A percentile compares a stretch with the other conserved stretches of the same genome.
Evolutionary conservation across 2,888 invertebrate genomes (phyloP).

Genomic region (Macrophya alboannulata): DNA sequence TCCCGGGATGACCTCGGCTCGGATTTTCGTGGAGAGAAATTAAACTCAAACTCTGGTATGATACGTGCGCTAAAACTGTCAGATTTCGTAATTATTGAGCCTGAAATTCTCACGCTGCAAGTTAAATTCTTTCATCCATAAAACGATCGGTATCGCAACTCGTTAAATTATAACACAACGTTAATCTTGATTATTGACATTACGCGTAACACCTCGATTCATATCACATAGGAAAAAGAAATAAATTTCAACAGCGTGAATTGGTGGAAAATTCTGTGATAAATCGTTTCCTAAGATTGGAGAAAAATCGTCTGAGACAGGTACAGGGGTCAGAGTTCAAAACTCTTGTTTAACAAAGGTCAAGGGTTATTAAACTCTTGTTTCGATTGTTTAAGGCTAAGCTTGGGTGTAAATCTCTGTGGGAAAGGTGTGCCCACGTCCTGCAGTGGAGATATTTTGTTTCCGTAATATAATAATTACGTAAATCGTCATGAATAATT

Average conservation of each 20-base stretch:
- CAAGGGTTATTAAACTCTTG: background rate
- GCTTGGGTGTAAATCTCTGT: background rate
- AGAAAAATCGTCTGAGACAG: background rate
- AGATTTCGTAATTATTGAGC: background rate
- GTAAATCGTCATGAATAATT: slow-evolving; percentile 45
- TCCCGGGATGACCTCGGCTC: slow-evolving; percentile 29
- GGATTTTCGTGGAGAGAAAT: slow-evolving; percentile 21
- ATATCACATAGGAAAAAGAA: background rate
- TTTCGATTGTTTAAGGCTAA: background rate
- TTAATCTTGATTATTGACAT: too few species aligned
- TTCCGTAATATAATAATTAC: slow-evolving; percentile 51
- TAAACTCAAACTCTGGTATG: background rate
- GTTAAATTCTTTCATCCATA: background rate
- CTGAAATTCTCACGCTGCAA: background rate
- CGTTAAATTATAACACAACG: background rate
- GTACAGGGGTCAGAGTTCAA: background rate
- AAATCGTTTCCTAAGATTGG: background rate
- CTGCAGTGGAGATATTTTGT: slow-evolving; percentile 41
- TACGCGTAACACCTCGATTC: too few species aligned
- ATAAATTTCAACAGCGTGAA: background rate
- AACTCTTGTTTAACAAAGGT: background rate
- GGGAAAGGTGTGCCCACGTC: background rate
- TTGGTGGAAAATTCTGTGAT: background rate
- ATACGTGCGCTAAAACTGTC: background rate
- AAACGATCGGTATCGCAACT: background rate